Base-by-base conservation (phyloP, 2,113 vertebrate species). In the Embiotoca jacksoni region DNA sequence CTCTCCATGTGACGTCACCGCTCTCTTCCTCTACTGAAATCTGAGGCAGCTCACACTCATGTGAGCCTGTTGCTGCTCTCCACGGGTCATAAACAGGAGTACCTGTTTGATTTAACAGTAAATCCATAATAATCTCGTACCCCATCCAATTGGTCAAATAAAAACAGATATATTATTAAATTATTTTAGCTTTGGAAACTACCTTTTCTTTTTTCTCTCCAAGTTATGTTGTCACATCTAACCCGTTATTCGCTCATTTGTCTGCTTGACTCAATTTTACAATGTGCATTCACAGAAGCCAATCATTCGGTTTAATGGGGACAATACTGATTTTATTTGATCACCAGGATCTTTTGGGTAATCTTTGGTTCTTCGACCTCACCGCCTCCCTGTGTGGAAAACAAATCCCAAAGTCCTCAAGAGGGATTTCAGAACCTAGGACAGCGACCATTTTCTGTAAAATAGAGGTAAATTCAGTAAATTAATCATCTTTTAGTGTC, bases 21-120 rank as follows among this genome's bases (percentile, higher is more conserved):
- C 72, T 7, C 56, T 89, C 88, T 92, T 91, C 83, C 66, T 92
- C 89, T 62, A 4, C 86, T 73, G 31, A 66, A 13, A 36, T 49
- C 59, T 0, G 30, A 64, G 49, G 44, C 78, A 67, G 72, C 16
- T 50, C 4, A 2, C 54, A 3, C 61, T 46, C 50, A 36, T 7
- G 14, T 1, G 1, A 47, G 53, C 15, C 62, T 37, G 2, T 35
- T 87, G 71, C 82, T 87, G 91, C 88, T 81, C 72, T 87, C 87
- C 76, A 76, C 84, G 83, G 89, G 78, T 79, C 49, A 68, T 7
- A 59, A 1, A n/a, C 2, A 46, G 59, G 14, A 82, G 81, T 60
- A 33, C 10, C 47, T 3, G 0, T 49, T 14, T 66, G 14, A 52
- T 10, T 37, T 1, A 56, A 5, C 44, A 14, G 35, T 23, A 15